Evolutionary conservation across 1,140 invertebrate genomes (phyloP).

Genomic region (Tigriopus japonicus): DNA sequence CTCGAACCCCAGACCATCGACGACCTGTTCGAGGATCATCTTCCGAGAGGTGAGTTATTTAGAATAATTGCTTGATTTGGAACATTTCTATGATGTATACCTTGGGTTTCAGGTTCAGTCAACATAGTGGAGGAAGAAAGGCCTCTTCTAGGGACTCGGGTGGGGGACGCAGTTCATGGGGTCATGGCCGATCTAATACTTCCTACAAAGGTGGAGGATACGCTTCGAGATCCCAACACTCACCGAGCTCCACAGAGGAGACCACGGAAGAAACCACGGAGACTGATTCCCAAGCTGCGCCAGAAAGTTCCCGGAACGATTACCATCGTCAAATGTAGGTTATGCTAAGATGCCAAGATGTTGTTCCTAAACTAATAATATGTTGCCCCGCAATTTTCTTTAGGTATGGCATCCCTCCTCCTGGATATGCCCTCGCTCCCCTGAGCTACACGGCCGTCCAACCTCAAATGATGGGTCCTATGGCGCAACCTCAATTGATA

Average conservation of each 20-base stretch:
- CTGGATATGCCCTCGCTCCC: too few relatives aligned
- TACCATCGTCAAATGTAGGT: not conserved
- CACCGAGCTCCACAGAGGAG: constrained; percentile 7
- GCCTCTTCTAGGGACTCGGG: not conserved
- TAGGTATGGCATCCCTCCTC: not conserved
- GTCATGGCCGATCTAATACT: not conserved
- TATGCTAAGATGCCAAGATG: not conserved
- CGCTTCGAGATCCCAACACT: not conserved
- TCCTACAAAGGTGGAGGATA: too few relatives aligned
- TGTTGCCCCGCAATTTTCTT: not conserved
- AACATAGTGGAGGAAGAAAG: not conserved
- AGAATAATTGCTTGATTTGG: not conserved
- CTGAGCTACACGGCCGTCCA: not conserved
- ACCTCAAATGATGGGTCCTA: not conserved
- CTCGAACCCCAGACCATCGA: not conserved
- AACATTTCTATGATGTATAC: not conserved
- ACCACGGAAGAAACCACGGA: constrained; percentile 10
- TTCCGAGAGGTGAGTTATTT: not conserved
- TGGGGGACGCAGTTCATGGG: not conserved
- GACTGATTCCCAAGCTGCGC: constrained; percentile 2
- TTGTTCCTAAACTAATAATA: not conserved
- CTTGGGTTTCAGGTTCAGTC: not conserved
- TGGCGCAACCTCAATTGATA: constrained; percentile 1
- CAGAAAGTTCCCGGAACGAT: not conserved
- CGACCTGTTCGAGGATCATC: not conserved